Base-by-base conservation (phyloP, 2,888 invertebrate genomes). In the Tenthredo notha region DNA sequence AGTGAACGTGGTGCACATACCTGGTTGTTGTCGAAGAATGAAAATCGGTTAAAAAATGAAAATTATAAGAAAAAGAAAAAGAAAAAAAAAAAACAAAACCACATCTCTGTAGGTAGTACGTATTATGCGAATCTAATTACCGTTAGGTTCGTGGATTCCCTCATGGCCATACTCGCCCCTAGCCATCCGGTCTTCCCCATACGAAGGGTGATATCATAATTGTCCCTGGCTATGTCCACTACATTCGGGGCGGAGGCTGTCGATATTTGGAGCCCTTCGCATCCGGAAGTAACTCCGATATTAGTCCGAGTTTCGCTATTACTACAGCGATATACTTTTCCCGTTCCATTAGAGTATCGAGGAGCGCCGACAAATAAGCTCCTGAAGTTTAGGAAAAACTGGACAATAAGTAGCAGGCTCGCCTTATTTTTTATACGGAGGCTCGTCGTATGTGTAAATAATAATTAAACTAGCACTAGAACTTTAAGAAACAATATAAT, bases 1-100 rank as follows among this genome's bases (percentile, higher is more conserved):
- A 88, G 85, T 0, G 90, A 89, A 37, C 89, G 87, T 0, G 92
- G 91, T 18, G 91, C 92, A 47, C 92, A 92, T 58, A 91, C 87
- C 92, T 91, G 43, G 15, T 61, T 5, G 84, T 77, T 74, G 33
- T 80, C 85, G 29, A 67, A 70, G 37, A 18, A 33, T 21, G 43
- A 67, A 18, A 18, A 67, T 67, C 33, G 67, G 6, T 10, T 10
- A 2, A 7, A 43, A 43, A 3, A n/a, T 1, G 3, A 83, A 21
- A 18, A 50, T 7, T n/a, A n/a, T n/a, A n/a, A 37, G 72, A 58
- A 65, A 72, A 15, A 29, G 33, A 58, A 33, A 33, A 33, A 33
- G n/a, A n/a, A n/a, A n/a, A n/a, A n/a, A n/a, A n/a, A n/a, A n/a
- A n/a, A n/a, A n/a, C n/a, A n/a, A n/a, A n/a, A n/a, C n/a, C n/a